Evolutionary conservation across 2,888 invertebrate genomes (phyloP), one percentile per base, ranked within the genome.

Genomic region (Sinelater perroti): DNA sequence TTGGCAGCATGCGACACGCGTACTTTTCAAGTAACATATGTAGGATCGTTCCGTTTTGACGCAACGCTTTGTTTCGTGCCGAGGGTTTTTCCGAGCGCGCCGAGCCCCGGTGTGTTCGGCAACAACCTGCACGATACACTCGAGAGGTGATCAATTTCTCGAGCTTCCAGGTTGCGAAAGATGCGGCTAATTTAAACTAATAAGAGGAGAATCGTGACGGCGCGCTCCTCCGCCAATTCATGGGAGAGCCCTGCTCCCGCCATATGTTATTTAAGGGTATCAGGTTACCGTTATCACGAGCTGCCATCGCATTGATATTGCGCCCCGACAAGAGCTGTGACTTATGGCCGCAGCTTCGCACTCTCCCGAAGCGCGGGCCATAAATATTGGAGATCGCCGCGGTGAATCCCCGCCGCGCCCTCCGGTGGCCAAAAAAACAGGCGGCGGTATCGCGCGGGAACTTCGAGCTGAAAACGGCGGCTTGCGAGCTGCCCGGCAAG

Each of bases 271-370:
- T 45, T 54, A 49, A 56, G 47, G 50, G 59, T 58, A 63, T 63
- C 63, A 50, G 54, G 58, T 63, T 63, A 61, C 63, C 36, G 49
- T 60, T 63, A 63, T 63, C 63, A 58, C 56, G 56, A 58, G 49
- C 46, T 44, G 46, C 56, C 59, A 63, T 63, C 62, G 38, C 56
- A 49, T 50, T 59, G 56, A 58, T 61, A 61, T 59, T 63, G 60
- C 58, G 51, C 45, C 45, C 24, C 56, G 63, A 61, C 63, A 63
- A 53, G 58, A 46, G 26, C 56, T 54, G 61, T 63, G 63, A 63
- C 59, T 63, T 63, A 63, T 59, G 36, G 56, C 31, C 50, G 52
- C 54, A 40, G 51, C 53, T 60, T 58, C 61, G 56, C 55, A 58
- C 58, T 51, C 52, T 60, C 52, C 52, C 42, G 51, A 52, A 49